These are phyloP conservation scores for Falco novaeseelandiae DNA, from an alignment of 2,797 vertebrate genomes.

Conservation along the genomic window DNA sequence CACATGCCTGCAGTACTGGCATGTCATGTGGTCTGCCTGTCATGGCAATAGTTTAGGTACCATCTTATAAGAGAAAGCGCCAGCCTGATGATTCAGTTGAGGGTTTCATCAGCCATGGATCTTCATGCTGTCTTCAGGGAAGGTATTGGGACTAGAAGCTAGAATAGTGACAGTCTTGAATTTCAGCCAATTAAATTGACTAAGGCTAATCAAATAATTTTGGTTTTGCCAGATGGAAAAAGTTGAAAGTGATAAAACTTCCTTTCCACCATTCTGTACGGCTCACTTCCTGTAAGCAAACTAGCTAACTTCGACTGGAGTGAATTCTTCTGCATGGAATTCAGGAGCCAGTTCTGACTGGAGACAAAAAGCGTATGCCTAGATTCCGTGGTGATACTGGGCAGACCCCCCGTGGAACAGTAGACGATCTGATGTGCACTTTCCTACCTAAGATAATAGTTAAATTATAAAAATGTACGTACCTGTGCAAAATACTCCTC, in stretches of 20 bases:
- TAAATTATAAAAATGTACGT: not conserved
- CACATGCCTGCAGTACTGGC: not conserved
- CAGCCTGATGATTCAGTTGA: not conserved
- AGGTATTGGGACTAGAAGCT: not conserved
- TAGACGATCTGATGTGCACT: rapidly evolving
- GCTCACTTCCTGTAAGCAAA: not conserved
- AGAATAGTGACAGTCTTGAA: not conserved
- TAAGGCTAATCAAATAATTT: not conserved
- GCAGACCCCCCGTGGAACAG: not conserved
- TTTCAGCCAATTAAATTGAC: not conserved
- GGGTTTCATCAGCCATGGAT: not conserved
- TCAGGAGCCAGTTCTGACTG: not conserved
- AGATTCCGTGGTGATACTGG: not conserved
- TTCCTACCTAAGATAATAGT: not conserved
- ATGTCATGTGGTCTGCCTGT: not conserved
- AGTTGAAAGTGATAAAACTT: not conserved
- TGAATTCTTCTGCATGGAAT: not conserved
- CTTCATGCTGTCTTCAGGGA: not conserved
- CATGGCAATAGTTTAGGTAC: not conserved
- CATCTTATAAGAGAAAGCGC: not conserved
- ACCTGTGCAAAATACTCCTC: constrained; percentile 86
- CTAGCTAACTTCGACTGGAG: not conserved
- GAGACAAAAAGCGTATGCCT: rapidly evolving
- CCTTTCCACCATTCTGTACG: not conserved
- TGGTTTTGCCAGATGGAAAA: not conserved